phyloP scores from a whole-genome alignment of 2,113 vertebrate species.

The Pygoscelis antarcticus region DNA sequence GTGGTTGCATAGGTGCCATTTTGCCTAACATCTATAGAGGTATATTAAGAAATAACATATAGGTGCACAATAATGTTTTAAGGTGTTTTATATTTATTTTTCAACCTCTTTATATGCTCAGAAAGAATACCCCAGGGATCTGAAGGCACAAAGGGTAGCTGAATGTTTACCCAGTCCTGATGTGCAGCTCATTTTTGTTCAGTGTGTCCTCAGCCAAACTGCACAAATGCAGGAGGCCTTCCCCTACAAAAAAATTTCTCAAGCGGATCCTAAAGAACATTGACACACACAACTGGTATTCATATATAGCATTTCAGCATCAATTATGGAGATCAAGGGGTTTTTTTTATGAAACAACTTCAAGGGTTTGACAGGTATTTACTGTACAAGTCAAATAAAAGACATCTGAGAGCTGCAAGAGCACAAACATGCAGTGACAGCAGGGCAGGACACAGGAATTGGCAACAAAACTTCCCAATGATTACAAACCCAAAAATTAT shows the following conservation, averaged over 20 bases:
- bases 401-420: background rate
- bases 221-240: background rate
- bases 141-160: background rate
- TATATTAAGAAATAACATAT: background rate
- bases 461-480: background rate
- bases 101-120: background rate
- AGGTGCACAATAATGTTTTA: background rate
- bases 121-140: background rate
- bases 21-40: background rate
- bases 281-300: slow-evolving; percentile 2
- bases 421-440: background rate
- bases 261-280: background rate
- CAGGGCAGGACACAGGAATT: background rate
- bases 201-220: background rate
- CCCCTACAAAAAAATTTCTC: background rate
- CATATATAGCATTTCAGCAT: slow-evolving; percentile 15
- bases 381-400: slow-evolving; percentile 51
- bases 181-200: background rate
- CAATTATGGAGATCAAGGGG: slow-evolving; percentile 43
- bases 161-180: background rate
- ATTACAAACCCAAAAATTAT: background rate
- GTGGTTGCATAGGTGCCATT: background rate
- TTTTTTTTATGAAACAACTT: background rate
- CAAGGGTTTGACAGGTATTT: slow-evolving; percentile 43
- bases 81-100: background rate